phyloP scores from a whole-genome alignment of 2,113 vertebrate species.

The Circaetus cinerascens region DNA sequence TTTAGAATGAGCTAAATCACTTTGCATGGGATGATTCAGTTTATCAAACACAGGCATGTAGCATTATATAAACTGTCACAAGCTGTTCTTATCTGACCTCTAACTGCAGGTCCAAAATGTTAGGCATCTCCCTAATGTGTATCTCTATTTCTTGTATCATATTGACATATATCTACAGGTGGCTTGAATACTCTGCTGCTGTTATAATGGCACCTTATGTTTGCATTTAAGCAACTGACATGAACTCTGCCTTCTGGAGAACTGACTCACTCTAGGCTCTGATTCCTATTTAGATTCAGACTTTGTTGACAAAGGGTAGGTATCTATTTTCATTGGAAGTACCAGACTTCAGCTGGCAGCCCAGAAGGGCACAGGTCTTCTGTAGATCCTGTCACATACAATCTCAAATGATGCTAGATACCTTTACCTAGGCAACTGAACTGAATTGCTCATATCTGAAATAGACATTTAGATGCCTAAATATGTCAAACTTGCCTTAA shows the following conservation, averaged over 20 bases:
- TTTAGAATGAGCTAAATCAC: background rate
- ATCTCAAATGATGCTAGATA: background rate
- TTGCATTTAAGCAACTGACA: background rate
- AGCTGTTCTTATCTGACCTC: background rate
- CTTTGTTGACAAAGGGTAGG: background rate
- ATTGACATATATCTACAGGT: background rate
- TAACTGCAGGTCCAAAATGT: background rate
- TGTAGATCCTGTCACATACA: background rate
- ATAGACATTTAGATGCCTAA: background rate
- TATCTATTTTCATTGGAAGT: background rate
- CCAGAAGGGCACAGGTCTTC: background rate
- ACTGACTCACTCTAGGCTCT: background rate
- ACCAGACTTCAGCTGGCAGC: background rate
- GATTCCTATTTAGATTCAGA: background rate
- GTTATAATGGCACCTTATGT: background rate
- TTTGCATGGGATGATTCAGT: background rate
- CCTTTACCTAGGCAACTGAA: background rate
- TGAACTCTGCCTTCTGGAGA: background rate
- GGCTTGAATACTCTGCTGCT: background rate
- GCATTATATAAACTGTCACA: background rate
- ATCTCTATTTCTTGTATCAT: background rate
- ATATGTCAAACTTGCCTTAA: background rate
- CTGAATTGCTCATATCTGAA: background rate
- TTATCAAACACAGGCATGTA: background rate
- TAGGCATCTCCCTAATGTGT: background rate